These are phyloP conservation scores for Chelidonichthys spinosus DNA, from an alignment of 2,797 vertebrate genomes.

Conservation along the genomic window DNA sequence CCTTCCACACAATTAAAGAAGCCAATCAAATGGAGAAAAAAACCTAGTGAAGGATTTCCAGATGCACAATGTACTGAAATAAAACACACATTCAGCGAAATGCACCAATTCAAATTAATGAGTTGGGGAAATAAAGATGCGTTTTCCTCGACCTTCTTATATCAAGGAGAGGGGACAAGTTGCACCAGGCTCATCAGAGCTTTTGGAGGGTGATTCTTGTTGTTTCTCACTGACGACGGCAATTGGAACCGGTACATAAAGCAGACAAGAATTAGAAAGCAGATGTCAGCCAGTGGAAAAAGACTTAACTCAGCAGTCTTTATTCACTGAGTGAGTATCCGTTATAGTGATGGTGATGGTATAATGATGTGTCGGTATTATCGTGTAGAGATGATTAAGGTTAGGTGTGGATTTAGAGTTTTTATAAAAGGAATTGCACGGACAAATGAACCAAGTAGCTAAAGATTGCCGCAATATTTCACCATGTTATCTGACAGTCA, in stretches of 20 bases:
- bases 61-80: neutral
- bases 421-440: neutral
- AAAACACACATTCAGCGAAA: constrained; percentile 13
- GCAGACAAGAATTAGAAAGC: constrained; percentile 12
- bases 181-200: constrained; percentile 1
- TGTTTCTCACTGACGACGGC: constrained; percentile 5
- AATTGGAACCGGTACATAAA: constrained; percentile 14
- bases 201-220: constrained; percentile 9
- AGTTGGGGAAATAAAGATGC: neutral
- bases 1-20: neutral
- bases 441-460: neutral
- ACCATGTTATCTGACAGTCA: constrained; percentile 13
- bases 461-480: neutral
- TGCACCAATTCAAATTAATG: neutral
- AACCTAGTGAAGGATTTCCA: neutral
- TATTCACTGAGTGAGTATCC: neutral
- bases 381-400: constrained; percentile 1
- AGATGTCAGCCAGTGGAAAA: constrained; percentile 10
- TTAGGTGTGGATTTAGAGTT: neutral
- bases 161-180: constrained; percentile 7
- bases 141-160: neutral
- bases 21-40: neutral
- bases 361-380: neutral
- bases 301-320: neutral
- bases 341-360: neutral